Evolutionary conservation across 2,888 invertebrate genomes (phyloP).

Genomic region (Euplexia lucipara): DNA sequence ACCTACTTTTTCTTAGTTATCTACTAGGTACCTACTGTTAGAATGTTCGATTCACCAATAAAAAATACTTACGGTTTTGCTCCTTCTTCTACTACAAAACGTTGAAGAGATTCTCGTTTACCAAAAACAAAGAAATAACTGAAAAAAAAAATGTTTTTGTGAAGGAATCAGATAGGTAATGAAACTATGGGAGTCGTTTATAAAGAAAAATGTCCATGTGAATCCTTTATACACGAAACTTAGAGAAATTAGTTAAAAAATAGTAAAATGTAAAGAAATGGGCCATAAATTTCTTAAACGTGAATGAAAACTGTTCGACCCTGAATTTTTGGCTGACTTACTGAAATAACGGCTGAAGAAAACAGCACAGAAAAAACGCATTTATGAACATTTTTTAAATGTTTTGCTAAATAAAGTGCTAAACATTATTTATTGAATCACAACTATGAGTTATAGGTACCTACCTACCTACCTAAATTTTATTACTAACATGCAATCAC

Average conservation of each 20-base stretch:
- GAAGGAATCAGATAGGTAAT: background rate
- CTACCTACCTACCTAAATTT: background rate
- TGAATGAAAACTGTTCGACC: too few species aligned
- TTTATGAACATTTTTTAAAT: slow-evolving; percentile 46
- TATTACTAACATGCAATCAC: slow-evolving; percentile 8
- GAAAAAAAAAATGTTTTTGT: slow-evolving; percentile 40
- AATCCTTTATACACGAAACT: too few species aligned
- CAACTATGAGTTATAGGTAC: background rate
- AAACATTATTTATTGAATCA: slow-evolving; percentile 12
- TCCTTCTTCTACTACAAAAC: slow-evolving; percentile 64
- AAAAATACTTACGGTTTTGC: slow-evolving; percentile 64
- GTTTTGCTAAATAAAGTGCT: slow-evolving; percentile 1
- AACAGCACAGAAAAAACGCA: slow-evolving; percentile 28
- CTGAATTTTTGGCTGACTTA: too few species aligned
- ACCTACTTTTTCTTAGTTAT: background rate
- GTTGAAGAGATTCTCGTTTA: slow-evolving; percentile 56
- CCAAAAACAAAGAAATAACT: slow-evolving; percentile 50
- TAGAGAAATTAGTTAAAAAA: too few species aligned
- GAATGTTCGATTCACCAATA: background rate
- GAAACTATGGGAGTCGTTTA: background rate
- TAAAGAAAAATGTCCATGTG: too few species aligned
- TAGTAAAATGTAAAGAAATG: too few species aligned
- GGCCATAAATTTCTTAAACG: too few species aligned
- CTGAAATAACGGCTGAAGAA: slow-evolving; percentile 45
- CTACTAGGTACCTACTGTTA: background rate